A percentile compares a stretch with the other conserved stretches of the same genome.
Conservation (phyloP, 2,888 invertebrate species). For the Cryptocheilus praepositus region DNA sequence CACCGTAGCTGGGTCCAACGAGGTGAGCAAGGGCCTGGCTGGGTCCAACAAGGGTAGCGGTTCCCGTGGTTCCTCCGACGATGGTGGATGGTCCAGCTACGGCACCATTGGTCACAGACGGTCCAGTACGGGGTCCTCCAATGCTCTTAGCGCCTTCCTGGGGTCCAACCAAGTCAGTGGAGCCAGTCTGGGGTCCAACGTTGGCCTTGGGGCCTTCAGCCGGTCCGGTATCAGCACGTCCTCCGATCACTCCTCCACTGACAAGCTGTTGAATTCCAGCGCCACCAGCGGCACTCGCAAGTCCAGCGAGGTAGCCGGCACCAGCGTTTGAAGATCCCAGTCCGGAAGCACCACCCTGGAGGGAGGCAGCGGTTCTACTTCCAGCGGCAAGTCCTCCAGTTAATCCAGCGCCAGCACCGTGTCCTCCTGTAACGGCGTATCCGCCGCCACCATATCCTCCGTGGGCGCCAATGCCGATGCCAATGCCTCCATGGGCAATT, state of each 20-base stretch:
- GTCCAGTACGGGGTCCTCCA: conserved; percentile 74
- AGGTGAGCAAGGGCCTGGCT: no score
- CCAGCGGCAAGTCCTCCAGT: conserved; percentile 73
- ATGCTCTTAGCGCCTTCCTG: conserved; percentile 73
- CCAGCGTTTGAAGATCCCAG: conserved; percentile 73
- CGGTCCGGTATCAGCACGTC: conserved; percentile 73
- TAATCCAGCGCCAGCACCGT: conserved; percentile 66
- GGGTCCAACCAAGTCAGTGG: conserved; percentile 73
- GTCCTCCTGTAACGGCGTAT: conserved; percentile 45
- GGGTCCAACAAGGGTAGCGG: conserved; percentile 72
- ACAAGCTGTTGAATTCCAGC: conserved; percentile 73
- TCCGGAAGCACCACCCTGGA: conserved; percentile 73
- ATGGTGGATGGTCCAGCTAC: conserved; percentile 72
- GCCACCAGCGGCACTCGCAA: conserved; percentile 72
- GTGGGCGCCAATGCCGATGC: conserved; percentile 51
- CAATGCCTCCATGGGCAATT: conserved; percentile 66
- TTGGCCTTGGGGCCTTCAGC: conserved; percentile 74
- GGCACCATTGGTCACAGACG: conserved; percentile 69
- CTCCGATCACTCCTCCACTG: conserved; percentile 73
- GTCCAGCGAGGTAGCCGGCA: conserved; percentile 73
- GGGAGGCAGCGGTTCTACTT: conserved; percentile 71
- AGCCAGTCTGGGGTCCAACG: conserved; percentile 73
- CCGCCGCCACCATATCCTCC: conserved; percentile 58
- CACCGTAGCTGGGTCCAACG: no score
- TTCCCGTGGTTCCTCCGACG: conserved; percentile 72